Evolutionary conservation across 2,797 vertebrate genomes (phyloP).

Genomic region (Tadarida brasiliensis): DNA sequence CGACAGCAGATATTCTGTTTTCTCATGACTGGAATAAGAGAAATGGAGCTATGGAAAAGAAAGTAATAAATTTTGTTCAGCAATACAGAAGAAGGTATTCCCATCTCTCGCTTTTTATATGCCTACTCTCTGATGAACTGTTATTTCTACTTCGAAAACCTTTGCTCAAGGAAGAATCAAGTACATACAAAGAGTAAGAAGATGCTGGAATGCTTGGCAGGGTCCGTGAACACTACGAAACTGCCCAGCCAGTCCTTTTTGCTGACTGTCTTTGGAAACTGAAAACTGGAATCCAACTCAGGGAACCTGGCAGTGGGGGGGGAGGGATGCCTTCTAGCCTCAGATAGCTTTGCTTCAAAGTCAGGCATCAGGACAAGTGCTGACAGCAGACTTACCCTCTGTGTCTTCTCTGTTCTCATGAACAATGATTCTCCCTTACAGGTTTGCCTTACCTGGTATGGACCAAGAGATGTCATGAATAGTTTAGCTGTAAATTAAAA

Average conservation of each 20-base stretch:
- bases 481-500: background rate
- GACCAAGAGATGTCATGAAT: background rate
- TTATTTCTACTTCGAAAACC: background rate
- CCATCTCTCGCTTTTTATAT: background rate
- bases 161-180: background rate
- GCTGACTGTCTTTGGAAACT: background rate
- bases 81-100: background rate
- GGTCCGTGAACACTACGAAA: background rate
- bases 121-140: background rate
- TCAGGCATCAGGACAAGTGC: background rate
- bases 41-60: background rate
- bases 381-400: background rate
- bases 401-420: background rate
- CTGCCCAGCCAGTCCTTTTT: background rate
- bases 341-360: background rate
- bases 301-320: accelerated
- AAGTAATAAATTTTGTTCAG: background rate
- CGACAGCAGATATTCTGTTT: background rate
- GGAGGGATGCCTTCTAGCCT: background rate
- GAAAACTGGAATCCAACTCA: background rate
- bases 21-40: background rate
- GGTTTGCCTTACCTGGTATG: background rate
- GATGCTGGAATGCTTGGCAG: background rate
- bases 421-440: background rate
- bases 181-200: background rate